Evolutionary conservation across 1,140 invertebrate species (phyloP), one percentile per base, ranked within the genome.

Genomic region (Drosophila nebulosa): DNA sequence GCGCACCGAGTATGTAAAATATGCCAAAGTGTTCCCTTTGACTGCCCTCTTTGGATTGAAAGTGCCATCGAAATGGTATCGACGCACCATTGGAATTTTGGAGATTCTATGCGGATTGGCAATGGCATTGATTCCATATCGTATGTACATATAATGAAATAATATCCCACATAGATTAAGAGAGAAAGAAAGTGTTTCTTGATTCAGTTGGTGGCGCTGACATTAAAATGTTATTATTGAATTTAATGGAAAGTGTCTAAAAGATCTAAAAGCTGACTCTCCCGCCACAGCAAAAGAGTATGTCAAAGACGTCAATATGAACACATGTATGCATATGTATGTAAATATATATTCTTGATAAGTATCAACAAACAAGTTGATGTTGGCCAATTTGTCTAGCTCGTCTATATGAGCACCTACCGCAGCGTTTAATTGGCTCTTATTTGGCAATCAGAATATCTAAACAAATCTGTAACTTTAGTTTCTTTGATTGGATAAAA

Each of bases 1-100:
- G 97, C 94, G 98, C 91, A 98, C 98, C 92, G 97, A 98, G 92
- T 99, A 98, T 91, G 97, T 99, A 1, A 97, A 97, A 92, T 98
- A 98, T 93, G 96, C 97, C 6, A 99, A 98, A 94, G 98, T 99
- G 12, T 99, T 99, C 92, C 98, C 98, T 35, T 92, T 99, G 4
- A 94, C 96, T 2, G 95, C 95, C 72, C 93, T 94, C 21, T 92
- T 98, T 66, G 95, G 97, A 80, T 95, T 98, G 78, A 98, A 98
- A 93, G 93, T 98, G 64, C 96, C 97, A 69, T 96, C 97, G 67
- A 97, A 99, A 94, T 97, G 97, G 95, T 98, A 98, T 90, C 93
- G 98, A 78, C 94, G 97, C 85, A 93, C 95, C 2, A 95, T 99
- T 61, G 98, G 98, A 30, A 94, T 94, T 4, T 92, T 97, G 68